phyloP scores from a whole-genome alignment of 1,140 invertebrate species.

The Drosophila bocqueti region DNA sequence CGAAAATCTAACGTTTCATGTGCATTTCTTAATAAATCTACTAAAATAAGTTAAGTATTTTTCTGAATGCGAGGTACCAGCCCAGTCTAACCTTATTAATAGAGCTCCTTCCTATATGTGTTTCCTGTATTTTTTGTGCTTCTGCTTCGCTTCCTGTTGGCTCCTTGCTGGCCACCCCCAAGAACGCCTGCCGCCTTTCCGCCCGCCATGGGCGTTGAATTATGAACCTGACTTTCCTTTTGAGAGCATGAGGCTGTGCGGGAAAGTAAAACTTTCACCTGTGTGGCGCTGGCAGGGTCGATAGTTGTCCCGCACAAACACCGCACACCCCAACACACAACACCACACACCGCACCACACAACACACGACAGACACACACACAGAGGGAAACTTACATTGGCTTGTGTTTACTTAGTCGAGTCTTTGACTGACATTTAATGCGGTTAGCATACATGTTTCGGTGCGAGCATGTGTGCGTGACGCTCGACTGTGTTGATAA shows the following conservation, averaged over 20 bases:
- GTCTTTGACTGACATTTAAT: slow-evolving; percentile 75
- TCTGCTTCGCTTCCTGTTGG: slow-evolving; percentile 59
- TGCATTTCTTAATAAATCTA: not conserved
- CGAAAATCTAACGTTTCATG: not conserved
- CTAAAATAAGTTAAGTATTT: not conserved
- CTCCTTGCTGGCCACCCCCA: slow-evolving; percentile 24
- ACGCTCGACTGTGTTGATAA: slow-evolving; percentile 72
- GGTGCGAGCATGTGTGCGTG: slow-evolving; percentile 7
- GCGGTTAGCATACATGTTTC: slow-evolving; percentile 57
- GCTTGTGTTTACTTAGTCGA: slow-evolving; percentile 48
- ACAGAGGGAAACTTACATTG: slow-evolving; percentile 9
- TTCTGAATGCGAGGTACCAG: not conserved
- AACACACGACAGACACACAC: slow-evolving; percentile 15
- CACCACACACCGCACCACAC: slow-evolving; percentile 8
- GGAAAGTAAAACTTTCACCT: slow-evolving; percentile 42
- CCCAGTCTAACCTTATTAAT: not conserved
- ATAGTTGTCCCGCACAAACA: slow-evolving; percentile 57
- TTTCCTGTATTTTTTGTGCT: slow-evolving; percentile 24
- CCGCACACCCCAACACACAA: slow-evolving; percentile 2
- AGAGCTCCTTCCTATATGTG: not conserved
- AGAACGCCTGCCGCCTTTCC: not conserved
- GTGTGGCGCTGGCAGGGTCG: slow-evolving; percentile 20
- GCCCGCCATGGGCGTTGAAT: slow-evolving; percentile 46
- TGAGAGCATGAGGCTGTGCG: slow-evolving; percentile 10
- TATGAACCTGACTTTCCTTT: slow-evolving; percentile 64